Percentiles rank a stretch among this genome's conserved stretches.
phyloP scores from a whole-genome alignment of 2,888 invertebrate genomes.

The Acanthosepion pharaonis region DNA sequence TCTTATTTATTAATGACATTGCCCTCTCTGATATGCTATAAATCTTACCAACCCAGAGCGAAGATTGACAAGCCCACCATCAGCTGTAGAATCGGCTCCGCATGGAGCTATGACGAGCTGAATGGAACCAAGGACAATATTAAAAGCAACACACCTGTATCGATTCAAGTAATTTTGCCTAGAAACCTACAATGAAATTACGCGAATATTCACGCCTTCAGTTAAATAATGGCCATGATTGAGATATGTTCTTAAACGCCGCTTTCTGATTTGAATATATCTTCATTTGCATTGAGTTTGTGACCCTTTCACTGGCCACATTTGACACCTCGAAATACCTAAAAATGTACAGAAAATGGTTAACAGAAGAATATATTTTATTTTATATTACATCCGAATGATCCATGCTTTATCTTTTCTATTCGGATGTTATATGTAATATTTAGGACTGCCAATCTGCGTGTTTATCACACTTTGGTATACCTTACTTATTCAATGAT shows the following conservation, averaged over 20 bases:
- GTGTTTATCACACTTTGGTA: too few relatives aligned
- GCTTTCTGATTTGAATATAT: neutral
- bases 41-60: neutral
- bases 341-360: too few relatives aligned
- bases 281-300: neutral
- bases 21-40: neutral
- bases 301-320: neutral
- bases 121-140: neutral
- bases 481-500: too few relatives aligned
- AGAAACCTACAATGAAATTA: neutral
- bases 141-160: neutral
- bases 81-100: neutral
- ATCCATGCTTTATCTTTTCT: too few relatives aligned
- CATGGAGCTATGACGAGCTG: neutral
- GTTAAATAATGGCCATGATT: neutral
- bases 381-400: too few relatives aligned
- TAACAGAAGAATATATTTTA: too few relatives aligned
- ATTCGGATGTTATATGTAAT: too few relatives aligned
- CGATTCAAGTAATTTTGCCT: neutral
- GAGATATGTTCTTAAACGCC: too few relatives aligned
- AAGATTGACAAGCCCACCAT: neutral
- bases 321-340: neutral
- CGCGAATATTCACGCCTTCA: neutral
- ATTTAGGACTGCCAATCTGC: too few relatives aligned
- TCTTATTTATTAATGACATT: neutral